These are phyloP conservation scores for Meloidogyne exigua DNA, from an alignment of 1,140 invertebrate species.

Conservation along the genomic window DNA sequence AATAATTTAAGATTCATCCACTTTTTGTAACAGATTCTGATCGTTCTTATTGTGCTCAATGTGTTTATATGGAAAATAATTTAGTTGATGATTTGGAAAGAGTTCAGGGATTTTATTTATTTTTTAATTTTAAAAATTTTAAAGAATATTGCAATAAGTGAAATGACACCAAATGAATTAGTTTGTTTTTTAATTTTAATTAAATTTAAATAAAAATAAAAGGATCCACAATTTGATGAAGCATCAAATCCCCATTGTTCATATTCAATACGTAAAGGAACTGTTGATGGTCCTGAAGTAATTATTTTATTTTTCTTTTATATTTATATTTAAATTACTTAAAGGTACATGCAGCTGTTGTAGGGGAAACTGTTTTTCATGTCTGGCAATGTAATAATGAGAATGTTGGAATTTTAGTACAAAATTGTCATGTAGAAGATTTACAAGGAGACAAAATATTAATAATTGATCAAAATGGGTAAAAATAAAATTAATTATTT, in stretches of 20 bases:
- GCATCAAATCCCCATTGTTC: constrained; percentile 52
- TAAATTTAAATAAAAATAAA: not conserved
- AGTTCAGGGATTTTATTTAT: not conserved
- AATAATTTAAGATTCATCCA: constrained; percentile 56
- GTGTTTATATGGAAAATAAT: constrained; percentile 62
- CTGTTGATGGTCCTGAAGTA: constrained; percentile 55
- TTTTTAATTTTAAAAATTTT: not conserved
- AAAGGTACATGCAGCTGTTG: constrained; percentile 49
- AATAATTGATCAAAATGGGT: constrained; percentile 63
- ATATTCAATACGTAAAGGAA: constrained; percentile 61
- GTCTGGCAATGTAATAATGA: constrained; percentile 60
- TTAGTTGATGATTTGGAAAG: constrained; percentile 58
- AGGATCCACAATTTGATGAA: constrained; percentile 62
- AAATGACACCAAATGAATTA: constrained; percentile 35
- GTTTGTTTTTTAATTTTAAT: not conserved
- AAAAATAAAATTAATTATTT: not conserved
- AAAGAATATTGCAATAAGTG: constrained; percentile 35
- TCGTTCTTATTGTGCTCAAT: constrained; percentile 61
- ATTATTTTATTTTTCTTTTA: not conserved
- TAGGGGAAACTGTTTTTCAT: constrained; percentile 57
- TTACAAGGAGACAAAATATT: constrained; percentile 60
- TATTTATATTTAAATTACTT: constrained; percentile 1
- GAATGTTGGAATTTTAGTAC: constrained; percentile 60
- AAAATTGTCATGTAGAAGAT: constrained; percentile 62
- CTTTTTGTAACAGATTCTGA: constrained; percentile 61